phyloP scores from a whole-genome alignment of 2,797 vertebrate genomes.

The Poliocrania exsul region DNA sequence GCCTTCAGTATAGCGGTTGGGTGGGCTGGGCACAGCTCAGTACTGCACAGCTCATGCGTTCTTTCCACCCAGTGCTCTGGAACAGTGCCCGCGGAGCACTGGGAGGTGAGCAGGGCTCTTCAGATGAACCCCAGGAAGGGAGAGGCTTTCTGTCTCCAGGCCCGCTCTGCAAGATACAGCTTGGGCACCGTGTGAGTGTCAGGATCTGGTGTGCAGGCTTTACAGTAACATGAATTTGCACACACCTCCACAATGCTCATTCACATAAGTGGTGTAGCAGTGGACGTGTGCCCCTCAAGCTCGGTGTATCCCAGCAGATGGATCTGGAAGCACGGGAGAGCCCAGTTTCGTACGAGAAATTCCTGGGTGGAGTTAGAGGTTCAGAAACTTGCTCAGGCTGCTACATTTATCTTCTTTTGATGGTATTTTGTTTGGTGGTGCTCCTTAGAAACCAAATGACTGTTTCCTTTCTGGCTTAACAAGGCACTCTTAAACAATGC shows the following conservation, averaged over 20 bases:
- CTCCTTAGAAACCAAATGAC: conserved; percentile 77
- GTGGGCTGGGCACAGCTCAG: background rate
- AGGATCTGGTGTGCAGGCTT: background rate
- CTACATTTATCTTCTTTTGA: conserved; percentile 58
- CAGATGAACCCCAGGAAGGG: background rate
- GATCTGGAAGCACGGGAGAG: background rate
- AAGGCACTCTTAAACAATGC: conserved; percentile 60
- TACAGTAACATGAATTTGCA: background rate
- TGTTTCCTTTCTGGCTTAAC: conserved; percentile 81
- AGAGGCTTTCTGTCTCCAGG: background rate
- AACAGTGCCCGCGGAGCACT: background rate
- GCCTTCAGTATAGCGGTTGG: background rate
- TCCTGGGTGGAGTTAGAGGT: conserved; percentile 45
- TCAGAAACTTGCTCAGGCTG: conserved; percentile 17
- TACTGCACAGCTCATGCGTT: rapidly evolving
- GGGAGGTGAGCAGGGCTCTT: rapidly evolving
- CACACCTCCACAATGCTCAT: background rate
- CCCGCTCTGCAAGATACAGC: background rate
- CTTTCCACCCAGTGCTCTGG: rapidly evolving
- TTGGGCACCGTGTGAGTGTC: rapidly evolving
- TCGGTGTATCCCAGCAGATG: background rate
- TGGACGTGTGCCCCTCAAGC: background rate
- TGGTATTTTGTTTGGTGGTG: conserved; percentile 76
- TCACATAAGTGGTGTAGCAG: rapidly evolving
- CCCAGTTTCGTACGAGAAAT: background rate